These are phyloP conservation scores for Cephus sareptanus DNA, from an alignment of 2,888 invertebrate species.

Conservation along the genomic window DNA sequence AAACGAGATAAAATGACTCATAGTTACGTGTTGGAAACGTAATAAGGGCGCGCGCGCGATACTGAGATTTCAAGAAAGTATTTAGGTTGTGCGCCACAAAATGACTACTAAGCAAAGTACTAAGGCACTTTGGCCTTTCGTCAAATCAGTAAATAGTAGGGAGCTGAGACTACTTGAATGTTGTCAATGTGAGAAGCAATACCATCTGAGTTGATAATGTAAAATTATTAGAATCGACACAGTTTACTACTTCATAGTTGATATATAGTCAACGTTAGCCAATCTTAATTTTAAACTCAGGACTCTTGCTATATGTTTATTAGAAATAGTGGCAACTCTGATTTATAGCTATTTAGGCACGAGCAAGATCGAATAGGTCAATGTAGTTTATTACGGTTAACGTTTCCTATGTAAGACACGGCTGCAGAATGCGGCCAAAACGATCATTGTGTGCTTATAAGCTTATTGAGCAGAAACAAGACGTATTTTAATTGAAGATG, in stretches of 20 bases:
- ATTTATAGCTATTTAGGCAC: conserved; percentile 43
- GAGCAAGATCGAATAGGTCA: conserved; percentile 44
- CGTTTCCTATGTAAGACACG: conserved; percentile 46
- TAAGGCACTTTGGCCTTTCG: neutral
- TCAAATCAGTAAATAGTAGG: neutral
- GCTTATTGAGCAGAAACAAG: conserved; percentile 40
- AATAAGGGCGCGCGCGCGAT: neutral
- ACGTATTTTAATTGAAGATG: neutral
- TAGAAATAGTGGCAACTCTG: conserved; percentile 43
- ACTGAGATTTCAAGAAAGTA: conserved; percentile 14
- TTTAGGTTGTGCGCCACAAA: neutral
- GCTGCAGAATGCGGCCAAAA: conserved; percentile 55
- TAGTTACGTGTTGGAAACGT: conserved; percentile 7
- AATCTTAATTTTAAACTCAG: neutral
- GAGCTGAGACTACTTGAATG: neutral
- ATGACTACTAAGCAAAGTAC: neutral
- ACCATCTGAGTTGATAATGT: neutral
- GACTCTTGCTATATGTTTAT: conserved; percentile 7
- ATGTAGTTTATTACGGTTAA: conserved; percentile 51
- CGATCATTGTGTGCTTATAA: conserved; percentile 52
- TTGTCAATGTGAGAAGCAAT: neutral
- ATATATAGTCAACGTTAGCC: neutral
- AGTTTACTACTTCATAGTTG: neutral
- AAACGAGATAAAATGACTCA: conserved; percentile 13
- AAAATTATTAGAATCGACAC: neutral